A percentile compares a stretch with the other conserved stretches of the same genome.
Evolutionary conservation across 2,797 vertebrate species (phyloP).

Genomic region (Urophycis tenuis): DNA sequence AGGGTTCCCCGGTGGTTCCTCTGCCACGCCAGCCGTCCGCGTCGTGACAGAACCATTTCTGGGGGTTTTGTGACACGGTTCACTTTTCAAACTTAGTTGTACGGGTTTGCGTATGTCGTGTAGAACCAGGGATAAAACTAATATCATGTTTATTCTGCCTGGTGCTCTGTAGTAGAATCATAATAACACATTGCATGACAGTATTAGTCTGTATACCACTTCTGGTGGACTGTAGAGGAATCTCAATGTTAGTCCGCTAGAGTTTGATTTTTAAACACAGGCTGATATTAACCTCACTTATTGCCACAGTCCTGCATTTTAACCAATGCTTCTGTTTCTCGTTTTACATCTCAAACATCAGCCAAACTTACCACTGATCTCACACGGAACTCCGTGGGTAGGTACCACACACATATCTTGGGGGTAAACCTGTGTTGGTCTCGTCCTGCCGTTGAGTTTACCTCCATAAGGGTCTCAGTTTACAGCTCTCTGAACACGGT

Average conservation of each 20-base stretch:
- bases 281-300: neutral
- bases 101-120: neutral
- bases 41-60: neutral
- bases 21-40: neutral
- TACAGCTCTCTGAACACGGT: neutral
- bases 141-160: neutral
- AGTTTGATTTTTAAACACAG: neutral
- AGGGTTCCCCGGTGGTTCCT: neutral
- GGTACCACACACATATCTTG: neutral
- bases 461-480: neutral
- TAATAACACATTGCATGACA: slow-evolving; percentile 1
- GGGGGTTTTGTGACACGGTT: neutral
- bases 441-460: neutral
- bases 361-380: neutral
- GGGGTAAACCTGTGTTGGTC: neutral
- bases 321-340: neutral
- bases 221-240: neutral
- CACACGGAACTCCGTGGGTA: neutral
- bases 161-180: neutral
- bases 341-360: neutral
- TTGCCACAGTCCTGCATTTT: neutral
- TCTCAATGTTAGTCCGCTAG: neutral
- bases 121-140: neutral
- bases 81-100: neutral
- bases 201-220: neutral